Evolutionary conservation across 2,888 invertebrate genomes (phyloP), one percentile per base, ranked within the genome.

Genomic region (Tethea ocularis): DNA sequence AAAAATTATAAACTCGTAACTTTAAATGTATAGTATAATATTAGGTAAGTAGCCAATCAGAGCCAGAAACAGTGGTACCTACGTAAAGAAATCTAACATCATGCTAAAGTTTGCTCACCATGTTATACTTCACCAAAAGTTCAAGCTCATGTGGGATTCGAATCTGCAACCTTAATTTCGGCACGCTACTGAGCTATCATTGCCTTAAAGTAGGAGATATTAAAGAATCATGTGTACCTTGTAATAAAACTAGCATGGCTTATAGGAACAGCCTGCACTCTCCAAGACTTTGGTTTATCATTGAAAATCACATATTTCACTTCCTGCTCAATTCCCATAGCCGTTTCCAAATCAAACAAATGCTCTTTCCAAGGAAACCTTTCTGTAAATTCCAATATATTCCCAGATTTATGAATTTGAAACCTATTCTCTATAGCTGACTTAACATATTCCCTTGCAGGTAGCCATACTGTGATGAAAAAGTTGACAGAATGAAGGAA

Each of bases 301-400:
- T 94, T 82, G 78, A 96, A 98, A 51, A 98, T 80, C 0, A 95
- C 95, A 89, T 95, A 97, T 78, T 97, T 96, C 1, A 97, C 93
- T 52, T 93, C 80, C 6, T 95, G 94, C 5, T 93, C 89, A 7
- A 97, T 86, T 0, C 92, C 91, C 73, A 95, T 82, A 77, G 97
- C 96, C 60, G 94, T 94, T 91, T 99, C 99, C 58, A 99, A 80
- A 52, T 95, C 94, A 74, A 95, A 95, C 55, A 99, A 91, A 86
- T 99, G 99, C 59, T 97, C 96, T 78, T 97, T 97, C 99, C 99
- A 99, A 0, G 99, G 98, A 75, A 96, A 96, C 4, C 95, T 91
- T 58, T 95, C 94, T 0, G 83, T 84, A 11, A 99, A 93, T 67
- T 95, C 92, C 0, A 99, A 86, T 55, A 99, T 97, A 87, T 97